phyloP scores from a whole-genome alignment of 1,140 invertebrate genomes.

The Macrobrachium rosenbergii region DNA sequence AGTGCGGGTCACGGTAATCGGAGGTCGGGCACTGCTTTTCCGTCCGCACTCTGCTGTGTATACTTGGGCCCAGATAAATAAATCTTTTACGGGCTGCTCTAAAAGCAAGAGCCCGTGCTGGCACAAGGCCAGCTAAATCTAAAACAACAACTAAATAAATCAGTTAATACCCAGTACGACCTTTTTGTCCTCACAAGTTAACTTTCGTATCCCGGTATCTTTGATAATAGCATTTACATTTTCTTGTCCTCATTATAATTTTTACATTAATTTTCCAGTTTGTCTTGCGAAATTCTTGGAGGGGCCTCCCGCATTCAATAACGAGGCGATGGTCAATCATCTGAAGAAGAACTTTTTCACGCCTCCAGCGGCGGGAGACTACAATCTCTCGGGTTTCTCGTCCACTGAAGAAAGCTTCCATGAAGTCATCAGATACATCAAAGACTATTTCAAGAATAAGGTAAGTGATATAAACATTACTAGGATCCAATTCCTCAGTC shows the following conservation, averaged over 20 bases:
- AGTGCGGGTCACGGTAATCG: too few species aligned
- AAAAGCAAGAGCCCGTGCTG: too few species aligned
- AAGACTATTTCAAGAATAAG: constrained; percentile 61
- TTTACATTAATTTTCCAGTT: constrained; percentile 29
- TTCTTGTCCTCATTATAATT: background rate
- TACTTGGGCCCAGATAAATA: too few species aligned
- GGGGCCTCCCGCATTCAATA: constrained; percentile 64
- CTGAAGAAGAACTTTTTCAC: constrained; percentile 41
- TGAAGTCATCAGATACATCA: constrained; percentile 41
- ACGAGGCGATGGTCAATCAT: constrained; percentile 51
- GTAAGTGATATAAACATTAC: constrained; percentile 1
- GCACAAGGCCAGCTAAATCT: too few species aligned
- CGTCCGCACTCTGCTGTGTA: too few species aligned
- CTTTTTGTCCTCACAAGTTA: too few species aligned
- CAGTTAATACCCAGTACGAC: too few species aligned
- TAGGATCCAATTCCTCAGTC: background rate
- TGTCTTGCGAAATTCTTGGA: constrained; percentile 63
- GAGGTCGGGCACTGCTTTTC: too few species aligned
- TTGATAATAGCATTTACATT: background rate
- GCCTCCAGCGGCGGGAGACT: constrained; percentile 26
- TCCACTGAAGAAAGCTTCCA: constrained; percentile 39
- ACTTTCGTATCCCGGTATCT: too few species aligned
- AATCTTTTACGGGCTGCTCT: too few species aligned
- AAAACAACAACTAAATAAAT: too few species aligned
- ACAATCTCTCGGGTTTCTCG: constrained; percentile 33